phyloP scores from a whole-genome alignment of 2,888 invertebrate genomes.

The Stratiomys singularior region DNA sequence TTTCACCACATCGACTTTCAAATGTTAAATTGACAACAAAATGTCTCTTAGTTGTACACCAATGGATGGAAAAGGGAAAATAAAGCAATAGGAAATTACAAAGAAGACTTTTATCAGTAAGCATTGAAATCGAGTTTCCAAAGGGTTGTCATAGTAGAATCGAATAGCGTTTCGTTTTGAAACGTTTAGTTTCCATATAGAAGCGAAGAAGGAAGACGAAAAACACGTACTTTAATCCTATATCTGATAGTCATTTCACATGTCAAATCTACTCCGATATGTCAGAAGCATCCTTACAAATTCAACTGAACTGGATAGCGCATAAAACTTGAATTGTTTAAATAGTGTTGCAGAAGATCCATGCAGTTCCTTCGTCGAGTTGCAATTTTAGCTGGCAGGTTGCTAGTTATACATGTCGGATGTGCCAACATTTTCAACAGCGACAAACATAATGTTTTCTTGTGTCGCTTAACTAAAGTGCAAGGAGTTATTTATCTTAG shows the following conservation, averaged over 20 bases:
- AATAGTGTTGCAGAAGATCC: neutral
- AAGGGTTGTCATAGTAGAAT: too few relatives aligned
- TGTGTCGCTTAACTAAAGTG: neutral
- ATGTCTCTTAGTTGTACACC: conserved; percentile 28
- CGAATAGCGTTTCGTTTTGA: too few relatives aligned
- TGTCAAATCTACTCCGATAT: too few relatives aligned
- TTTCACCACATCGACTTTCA: conserved; percentile 29
- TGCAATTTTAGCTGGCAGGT: conserved; percentile 33
- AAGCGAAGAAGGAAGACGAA: too few relatives aligned
- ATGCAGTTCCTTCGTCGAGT: neutral
- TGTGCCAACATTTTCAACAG: conserved; percentile 29
- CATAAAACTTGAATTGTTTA: neutral
- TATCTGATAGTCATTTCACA: too few relatives aligned
- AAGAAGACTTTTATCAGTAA: neutral
- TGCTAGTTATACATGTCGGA: conserved; percentile 40
- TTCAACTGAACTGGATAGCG: neutral
- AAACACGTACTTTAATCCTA: too few relatives aligned
- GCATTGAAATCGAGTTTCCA: neutral
- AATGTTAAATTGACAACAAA: conserved; percentile 41
- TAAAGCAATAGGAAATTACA: neutral
- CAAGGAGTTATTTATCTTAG: neutral
- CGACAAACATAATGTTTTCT: conserved; percentile 14
- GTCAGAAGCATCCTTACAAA: too few relatives aligned
- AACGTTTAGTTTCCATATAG: too few relatives aligned
- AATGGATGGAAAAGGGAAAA: neutral